phyloP scores from a whole-genome alignment of 2,797 vertebrate species.

The Fringilla coelebs region DNA sequence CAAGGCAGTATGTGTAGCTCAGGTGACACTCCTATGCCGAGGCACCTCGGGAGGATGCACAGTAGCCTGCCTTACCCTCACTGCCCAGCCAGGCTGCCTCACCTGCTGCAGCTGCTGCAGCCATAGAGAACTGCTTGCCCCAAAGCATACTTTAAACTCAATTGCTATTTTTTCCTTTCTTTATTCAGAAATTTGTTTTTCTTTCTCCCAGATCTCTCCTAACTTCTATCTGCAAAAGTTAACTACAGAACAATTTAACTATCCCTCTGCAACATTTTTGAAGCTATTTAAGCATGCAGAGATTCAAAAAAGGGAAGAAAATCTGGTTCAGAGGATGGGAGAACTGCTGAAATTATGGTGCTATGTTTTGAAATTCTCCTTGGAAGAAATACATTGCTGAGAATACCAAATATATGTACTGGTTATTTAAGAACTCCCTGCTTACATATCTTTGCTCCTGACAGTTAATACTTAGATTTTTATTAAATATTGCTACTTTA shows the following conservation, averaged over 20 bases:
- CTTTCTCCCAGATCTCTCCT: conserved; percentile 13
- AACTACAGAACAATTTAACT: conserved; percentile 10
- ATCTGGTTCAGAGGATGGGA: background rate
- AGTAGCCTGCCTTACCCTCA: background rate
- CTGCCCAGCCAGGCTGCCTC: background rate
- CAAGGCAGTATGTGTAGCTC: background rate
- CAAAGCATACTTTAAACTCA: background rate
- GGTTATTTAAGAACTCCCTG: background rate
- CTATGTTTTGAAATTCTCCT: conserved; percentile 15
- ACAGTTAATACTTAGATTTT: background rate
- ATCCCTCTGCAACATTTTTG: conserved; percentile 3
- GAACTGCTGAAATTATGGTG: background rate
- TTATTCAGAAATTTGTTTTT: background rate
- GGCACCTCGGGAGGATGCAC: background rate
- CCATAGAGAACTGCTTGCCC: background rate
- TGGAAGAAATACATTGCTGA: background rate
- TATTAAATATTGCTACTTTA: conserved; percentile 5
- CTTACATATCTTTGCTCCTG: background rate
- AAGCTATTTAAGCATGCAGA: conserved; percentile 33
- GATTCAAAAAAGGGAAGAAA: conserved; percentile 23
- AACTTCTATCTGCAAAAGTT: background rate
- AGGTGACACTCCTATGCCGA: background rate
- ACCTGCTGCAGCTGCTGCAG: background rate
- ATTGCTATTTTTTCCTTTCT: background rate
- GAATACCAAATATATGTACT: background rate